phyloP scores from a whole-genome alignment of 2,113 vertebrate genomes.

The Riparia riparia region DNA sequence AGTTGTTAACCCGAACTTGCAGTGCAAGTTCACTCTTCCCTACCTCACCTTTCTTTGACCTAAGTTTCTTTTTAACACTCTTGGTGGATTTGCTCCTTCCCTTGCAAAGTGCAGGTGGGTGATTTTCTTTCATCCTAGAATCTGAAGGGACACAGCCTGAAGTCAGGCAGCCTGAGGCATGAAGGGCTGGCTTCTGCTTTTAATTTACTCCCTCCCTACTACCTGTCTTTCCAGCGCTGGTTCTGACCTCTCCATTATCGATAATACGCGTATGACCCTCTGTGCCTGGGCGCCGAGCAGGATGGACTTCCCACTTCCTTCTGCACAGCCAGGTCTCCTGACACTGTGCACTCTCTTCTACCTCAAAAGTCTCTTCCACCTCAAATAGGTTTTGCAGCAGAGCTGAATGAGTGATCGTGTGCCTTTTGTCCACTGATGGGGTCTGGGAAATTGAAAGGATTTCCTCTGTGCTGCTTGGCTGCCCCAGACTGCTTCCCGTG shows the following conservation, averaged over 20 bases:
- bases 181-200: slow-evolving; percentile 31
- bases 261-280: background rate
- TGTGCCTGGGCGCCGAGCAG: background rate
- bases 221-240: background rate
- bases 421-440: background rate
- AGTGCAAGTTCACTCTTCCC: background rate
- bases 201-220: background rate
- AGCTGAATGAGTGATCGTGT: background rate
- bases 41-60: background rate
- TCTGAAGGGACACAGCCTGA: background rate
- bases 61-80: slow-evolving; percentile 3
- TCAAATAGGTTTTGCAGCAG: background rate
- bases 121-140: slow-evolving; percentile 17
- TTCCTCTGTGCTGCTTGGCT: background rate
- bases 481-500: background rate
- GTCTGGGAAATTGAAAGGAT: background rate
- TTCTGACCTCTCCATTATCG: slow-evolving; percentile 1
- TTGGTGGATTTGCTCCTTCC: background rate
- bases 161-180: slow-evolving; percentile 15
- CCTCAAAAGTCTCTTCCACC: background rate
- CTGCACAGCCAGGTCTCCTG: background rate
- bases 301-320: background rate
- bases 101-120: background rate
- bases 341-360: background rate
- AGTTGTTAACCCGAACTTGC: background rate